A percentile compares a stretch with the other conserved stretches of the same genome.
phyloP scores from a whole-genome alignment of 2,888 invertebrate species.

The Rhodophaea formosa region DNA sequence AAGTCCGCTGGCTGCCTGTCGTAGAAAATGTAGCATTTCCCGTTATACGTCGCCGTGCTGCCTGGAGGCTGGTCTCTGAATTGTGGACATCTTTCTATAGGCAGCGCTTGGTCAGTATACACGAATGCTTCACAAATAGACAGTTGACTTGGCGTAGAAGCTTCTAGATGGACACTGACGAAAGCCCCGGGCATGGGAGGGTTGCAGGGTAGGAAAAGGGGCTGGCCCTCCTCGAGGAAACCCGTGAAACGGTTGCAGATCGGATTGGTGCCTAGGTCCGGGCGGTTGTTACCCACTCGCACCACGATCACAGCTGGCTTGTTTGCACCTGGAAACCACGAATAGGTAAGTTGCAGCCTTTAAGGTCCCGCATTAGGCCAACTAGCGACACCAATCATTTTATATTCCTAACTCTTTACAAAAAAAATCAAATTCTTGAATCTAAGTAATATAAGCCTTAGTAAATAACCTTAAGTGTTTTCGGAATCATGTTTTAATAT shows the following conservation, averaged over 20 bases:
- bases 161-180: constrained; percentile 94
- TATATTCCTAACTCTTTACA: too few relatives aligned
- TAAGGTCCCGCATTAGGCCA: too few relatives aligned
- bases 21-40: constrained; percentile 97
- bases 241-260: constrained; percentile 95
- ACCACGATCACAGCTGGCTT: constrained; percentile 93
- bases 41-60: constrained; percentile 95
- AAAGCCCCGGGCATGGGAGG: constrained; percentile 98
- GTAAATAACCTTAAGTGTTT: too few relatives aligned
- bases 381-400: too few relatives aligned
- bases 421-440: too few relatives aligned
- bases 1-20: constrained; percentile 91
- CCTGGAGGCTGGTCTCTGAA: constrained; percentile 96
- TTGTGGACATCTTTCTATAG: constrained; percentile 95
- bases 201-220: constrained; percentile 94
- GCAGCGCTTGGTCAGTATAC: constrained; percentile 94
- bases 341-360: not conserved
- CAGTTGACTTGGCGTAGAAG: constrained; percentile 86
- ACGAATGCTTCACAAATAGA: constrained; percentile 97
- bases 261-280: constrained; percentile 94
- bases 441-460: too few relatives aligned
- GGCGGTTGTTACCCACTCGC: constrained; percentile 94
- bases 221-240: constrained; percentile 92
- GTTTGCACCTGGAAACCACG: constrained; percentile 81
- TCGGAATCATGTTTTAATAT: too few relatives aligned